Conservation (phyloP, 2,888 invertebrate species). For the Bembecia ichneumoniformis region DNA sequence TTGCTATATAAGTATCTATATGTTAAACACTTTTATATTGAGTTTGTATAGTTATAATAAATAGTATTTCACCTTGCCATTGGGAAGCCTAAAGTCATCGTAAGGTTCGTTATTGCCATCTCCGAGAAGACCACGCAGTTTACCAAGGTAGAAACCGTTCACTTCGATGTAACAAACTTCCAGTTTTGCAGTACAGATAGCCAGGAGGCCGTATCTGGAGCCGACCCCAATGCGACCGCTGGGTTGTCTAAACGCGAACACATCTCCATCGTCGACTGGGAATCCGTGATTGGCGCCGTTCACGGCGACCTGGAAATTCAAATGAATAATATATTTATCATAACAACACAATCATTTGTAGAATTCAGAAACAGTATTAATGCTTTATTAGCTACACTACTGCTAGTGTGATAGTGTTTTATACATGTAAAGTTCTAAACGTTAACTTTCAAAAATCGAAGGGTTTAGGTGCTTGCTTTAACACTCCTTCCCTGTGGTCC, state of each 20-base stretch:
- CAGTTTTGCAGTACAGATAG: conserved; percentile 74
- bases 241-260: conserved; percentile 75
- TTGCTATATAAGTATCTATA: too few species aligned
- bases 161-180: conserved; percentile 79
- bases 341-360: too few species aligned
- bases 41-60: too few species aligned
- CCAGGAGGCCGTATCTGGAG: conserved; percentile 75
- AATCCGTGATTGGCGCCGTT: conserved; percentile 79
- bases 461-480: too few species aligned
- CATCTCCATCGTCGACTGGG: conserved; percentile 74
- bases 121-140: conserved; percentile 88
- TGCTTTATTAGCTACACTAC: too few species aligned
- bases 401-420: too few species aligned
- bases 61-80: conserved; percentile 75
- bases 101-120: conserved; percentile 90
- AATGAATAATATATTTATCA: too few species aligned
- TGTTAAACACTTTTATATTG: too few species aligned
- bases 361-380: too few species aligned
- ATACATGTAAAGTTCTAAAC: too few species aligned
- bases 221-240: conserved; percentile 71
- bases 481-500: too few species aligned
- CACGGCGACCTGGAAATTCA: conserved; percentile 60
- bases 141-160: conserved; percentile 90
- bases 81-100: conserved; percentile 85
- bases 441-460: too few species aligned